Percentiles rank a stretch among this genome's conserved stretches.
These are phyloP conservation scores for Dichetophora obliterata DNA, from an alignment of 2,888 invertebrate species.

Conservation along the genomic window DNA sequence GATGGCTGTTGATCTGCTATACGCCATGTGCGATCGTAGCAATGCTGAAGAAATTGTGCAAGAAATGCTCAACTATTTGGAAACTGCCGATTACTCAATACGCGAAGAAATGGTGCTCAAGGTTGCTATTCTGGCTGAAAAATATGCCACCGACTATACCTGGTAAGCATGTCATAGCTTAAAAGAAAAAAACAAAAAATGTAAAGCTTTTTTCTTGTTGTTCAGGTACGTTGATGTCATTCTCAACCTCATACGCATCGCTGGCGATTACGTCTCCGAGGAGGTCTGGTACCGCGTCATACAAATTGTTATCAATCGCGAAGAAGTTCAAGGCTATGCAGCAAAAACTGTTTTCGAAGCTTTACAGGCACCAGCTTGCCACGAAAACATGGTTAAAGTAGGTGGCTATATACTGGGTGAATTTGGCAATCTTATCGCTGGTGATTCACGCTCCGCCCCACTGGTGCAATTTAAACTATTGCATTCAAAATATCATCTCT, in stretches of 20 bases:
- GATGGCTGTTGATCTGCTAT: slow-evolving; percentile 96
- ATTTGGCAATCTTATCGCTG: slow-evolving; percentile 99
- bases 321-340: slow-evolving; percentile 99
- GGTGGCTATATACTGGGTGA: slow-evolving; percentile 99
- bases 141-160: slow-evolving; percentile 99
- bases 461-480: slow-evolving; percentile 97
- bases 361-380: slow-evolving; percentile 98
- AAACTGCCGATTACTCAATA: slow-evolving; percentile 99
- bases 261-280: slow-evolving; percentile 99
- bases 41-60: slow-evolving; percentile 99
- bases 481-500: slow-evolving; percentile 99
- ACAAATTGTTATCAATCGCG: slow-evolving; percentile 98
- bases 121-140: slow-evolving; percentile 98
- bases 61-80: slow-evolving; percentile 98
- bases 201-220: slow-evolving; percentile 17
- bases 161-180: slow-evolving; percentile 77
- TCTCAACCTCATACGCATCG: slow-evolving; percentile 97
- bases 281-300: slow-evolving; percentile 99
- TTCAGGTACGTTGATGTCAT: slow-evolving; percentile 90
- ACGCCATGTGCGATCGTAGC: slow-evolving; percentile 99
- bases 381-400: slow-evolving; percentile 99
- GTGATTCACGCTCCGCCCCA: slow-evolving; percentile 97
- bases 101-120: slow-evolving; percentile 99
- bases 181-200: background rate
- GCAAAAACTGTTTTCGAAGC: slow-evolving; percentile 99